Conservation (phyloP, 1,140 invertebrate genomes). For the Drosophila repletoides region DNA sequence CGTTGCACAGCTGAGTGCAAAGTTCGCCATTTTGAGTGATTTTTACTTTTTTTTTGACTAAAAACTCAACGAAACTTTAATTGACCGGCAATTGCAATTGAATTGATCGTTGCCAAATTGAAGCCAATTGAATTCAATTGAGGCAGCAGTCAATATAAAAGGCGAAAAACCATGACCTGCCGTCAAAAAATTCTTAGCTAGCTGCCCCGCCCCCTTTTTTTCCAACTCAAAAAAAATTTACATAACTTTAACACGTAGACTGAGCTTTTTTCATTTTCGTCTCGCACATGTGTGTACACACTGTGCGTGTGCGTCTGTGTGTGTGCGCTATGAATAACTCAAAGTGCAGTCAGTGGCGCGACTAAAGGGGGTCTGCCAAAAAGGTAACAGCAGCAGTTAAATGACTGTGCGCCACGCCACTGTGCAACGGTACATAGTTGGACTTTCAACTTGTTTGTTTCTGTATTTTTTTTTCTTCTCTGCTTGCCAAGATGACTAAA, state of each 20-base stretch:
- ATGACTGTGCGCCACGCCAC: neutral
- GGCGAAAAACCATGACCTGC: slow-evolving; percentile 37
- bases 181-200: slow-evolving; percentile 29
- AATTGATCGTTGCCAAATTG: slow-evolving; percentile 43
- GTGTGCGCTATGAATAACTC: slow-evolving; percentile 40
- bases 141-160: slow-evolving; percentile 27
- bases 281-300: neutral
- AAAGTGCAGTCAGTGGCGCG: slow-evolving; percentile 37
- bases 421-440: slow-evolving; percentile 32
- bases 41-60: slow-evolving; percentile 16
- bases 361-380: slow-evolving; percentile 35
- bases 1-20: slow-evolving; percentile 20
- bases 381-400: neutral
- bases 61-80: slow-evolving; percentile 35
- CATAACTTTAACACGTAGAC: slow-evolving; percentile 37
- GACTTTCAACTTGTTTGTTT: slow-evolving; percentile 74
- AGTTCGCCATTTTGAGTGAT: slow-evolving; percentile 47
- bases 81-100: slow-evolving; percentile 45
- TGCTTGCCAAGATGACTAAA: slow-evolving; percentile 48
- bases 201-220: neutral
- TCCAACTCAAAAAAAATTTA: slow-evolving; percentile 21
- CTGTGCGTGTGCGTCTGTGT: neutral
- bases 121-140: slow-evolving; percentile 65
- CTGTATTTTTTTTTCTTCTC: slow-evolving; percentile 24
- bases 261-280: neutral